Conservation (phyloP, 2,888 invertebrate genomes). For the Platypus cylindrus region DNA sequence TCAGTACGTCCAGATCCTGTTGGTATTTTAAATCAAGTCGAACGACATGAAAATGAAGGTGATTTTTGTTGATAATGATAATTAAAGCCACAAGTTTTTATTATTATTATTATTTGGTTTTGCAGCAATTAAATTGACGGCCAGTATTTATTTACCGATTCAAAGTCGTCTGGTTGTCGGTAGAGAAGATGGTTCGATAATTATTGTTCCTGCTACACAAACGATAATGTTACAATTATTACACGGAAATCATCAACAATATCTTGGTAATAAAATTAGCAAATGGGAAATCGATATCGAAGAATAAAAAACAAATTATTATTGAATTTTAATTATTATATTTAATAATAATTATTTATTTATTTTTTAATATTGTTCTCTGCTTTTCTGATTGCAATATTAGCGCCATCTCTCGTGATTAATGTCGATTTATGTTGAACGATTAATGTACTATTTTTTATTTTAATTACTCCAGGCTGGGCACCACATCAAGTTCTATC, state of each 20-base stretch:
- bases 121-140: conserved; percentile 64
- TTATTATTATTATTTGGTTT: conserved; percentile 7
- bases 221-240: conserved; percentile 87
- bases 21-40: conserved; percentile 82
- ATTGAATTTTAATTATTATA: conserved; percentile 4
- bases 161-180: conserved; percentile 92
- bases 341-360: background rate
- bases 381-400: conserved; percentile 2
- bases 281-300: background rate
- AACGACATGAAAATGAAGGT: conserved; percentile 56
- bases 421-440: too few species aligned
- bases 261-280: conserved; percentile 43
- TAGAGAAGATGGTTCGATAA: conserved; percentile 88
- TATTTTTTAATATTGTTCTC: too few species aligned
- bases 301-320: too few species aligned
- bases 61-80: conserved; percentile 11
- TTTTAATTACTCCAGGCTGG: too few species aligned
- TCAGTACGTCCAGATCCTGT: conserved; percentile 78
- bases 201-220: conserved; percentile 91
- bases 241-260: conserved; percentile 74
- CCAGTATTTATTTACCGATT: conserved; percentile 87
- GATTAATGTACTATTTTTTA: conserved; percentile 11
- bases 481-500: conserved; percentile 75
- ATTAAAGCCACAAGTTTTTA: background rate
- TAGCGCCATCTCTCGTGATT: too few species aligned